These are phyloP conservation scores for Drosophila nasuta DNA, from an alignment of 1,140 invertebrate genomes.

Conservation along the genomic window DNA sequence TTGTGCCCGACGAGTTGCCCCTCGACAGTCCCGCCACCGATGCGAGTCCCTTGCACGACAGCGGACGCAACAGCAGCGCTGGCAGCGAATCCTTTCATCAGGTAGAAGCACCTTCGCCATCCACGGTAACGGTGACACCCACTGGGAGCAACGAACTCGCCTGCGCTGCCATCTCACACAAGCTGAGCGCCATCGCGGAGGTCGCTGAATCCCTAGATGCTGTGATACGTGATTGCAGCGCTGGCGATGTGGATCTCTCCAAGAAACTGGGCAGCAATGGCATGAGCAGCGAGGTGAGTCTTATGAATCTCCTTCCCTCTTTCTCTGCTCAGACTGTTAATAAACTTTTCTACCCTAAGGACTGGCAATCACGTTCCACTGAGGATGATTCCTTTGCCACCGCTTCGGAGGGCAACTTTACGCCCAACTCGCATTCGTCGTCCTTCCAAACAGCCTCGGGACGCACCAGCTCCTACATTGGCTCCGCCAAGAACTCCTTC, in stretches of 20 bases:
- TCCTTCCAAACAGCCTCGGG: constrained; percentile 89
- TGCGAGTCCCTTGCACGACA: constrained; percentile 70
- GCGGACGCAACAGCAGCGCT: constrained; percentile 64
- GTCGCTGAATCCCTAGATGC: constrained; percentile 89
- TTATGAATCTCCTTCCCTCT: not conserved
- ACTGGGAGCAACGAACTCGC: constrained; percentile 87
- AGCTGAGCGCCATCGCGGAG: constrained; percentile 88
- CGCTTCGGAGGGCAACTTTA: constrained; percentile 89
- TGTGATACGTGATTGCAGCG: constrained; percentile 86
- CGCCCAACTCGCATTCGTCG: constrained; percentile 88
- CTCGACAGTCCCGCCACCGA: constrained; percentile 47
- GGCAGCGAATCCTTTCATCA: constrained; percentile 44
- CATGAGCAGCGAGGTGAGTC: constrained; percentile 68
- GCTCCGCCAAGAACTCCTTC: constrained; percentile 82
- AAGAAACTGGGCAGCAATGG: constrained; percentile 76
- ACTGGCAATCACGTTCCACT: constrained; percentile 84
- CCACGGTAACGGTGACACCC: constrained; percentile 59
- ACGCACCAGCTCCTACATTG: constrained; percentile 86
- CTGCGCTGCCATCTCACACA: constrained; percentile 88
- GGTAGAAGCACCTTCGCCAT: constrained; percentile 4
- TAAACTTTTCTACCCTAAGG: constrained; percentile 47
- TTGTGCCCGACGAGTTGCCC: constrained; percentile 72
- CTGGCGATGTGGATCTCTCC: constrained; percentile 35
- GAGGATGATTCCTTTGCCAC: constrained; percentile 88
- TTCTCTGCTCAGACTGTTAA: too few species aligned